Evolutionary conservation across 2,888 invertebrate species (phyloP), one percentile per base, ranked within the genome.

Genomic region (Eutolmus rufibarbis): DNA sequence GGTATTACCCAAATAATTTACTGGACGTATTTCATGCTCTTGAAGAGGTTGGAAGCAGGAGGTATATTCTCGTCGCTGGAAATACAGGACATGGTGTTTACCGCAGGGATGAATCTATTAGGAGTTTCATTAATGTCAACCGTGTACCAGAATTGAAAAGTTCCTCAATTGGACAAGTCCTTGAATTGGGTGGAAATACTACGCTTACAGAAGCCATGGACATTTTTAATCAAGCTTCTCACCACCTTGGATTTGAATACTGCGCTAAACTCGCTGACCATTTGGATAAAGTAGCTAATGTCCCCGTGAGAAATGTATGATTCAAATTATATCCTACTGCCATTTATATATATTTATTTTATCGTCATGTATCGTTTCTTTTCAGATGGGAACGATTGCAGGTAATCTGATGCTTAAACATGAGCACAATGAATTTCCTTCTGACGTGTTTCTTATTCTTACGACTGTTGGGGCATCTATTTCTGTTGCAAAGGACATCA

Each of bases 81-180:
- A 96, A 97, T 90, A 97, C 97, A 1, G 96, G 95, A 3, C 95
- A 95, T 91, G 97, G 97, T 14, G 93, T 94, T 1, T 94, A 92
- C 89, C 91, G 93, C 3, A 91, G 92, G 12, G 87, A 89, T 2
- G 56, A 87, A 0, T 88, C 89, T 14, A 90, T 92, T 85, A 93
- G 94, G 88, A 91, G 94, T 5, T 94, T 95, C 86, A 95, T 97
- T 82, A 96, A 96, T 89, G 92, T 96, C 0, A 94, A 94, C 77
- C 92, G 92, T 0, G 92, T 96, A 9, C 90, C 92, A 12, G 95
- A 95, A 87, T 91, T 97, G 5, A 94, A 94, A 86, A 92, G 89
- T 0, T 90, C 94, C 89, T 90, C 90, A 51, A 89, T 93, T 4
- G 93, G 93, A 74, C 93, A 93, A 16, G 28, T 37, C 19, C 46